Percentiles rank a stretch among this genome's conserved stretches.
phyloP scores from a whole-genome alignment of 2,113 vertebrate species.

The Eudyptes chrysolophus region DNA sequence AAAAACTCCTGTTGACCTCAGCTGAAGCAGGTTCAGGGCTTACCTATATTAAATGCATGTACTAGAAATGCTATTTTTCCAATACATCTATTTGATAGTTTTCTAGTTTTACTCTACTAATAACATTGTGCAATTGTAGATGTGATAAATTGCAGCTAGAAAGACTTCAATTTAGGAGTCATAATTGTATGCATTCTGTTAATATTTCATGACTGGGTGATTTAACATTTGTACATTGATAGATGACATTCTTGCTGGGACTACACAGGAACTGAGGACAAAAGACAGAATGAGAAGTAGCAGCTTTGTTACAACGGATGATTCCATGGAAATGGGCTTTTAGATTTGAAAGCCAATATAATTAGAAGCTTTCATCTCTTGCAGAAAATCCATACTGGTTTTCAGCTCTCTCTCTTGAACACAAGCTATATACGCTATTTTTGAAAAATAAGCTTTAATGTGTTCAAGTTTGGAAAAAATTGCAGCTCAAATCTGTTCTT shows the following conservation, averaged over 20 bases:
- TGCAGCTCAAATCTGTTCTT: not conserved
- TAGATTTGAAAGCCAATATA: not conserved
- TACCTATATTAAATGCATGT: not conserved
- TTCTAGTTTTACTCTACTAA: not conserved
- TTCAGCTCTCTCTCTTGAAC: not conserved
- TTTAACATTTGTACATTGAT: conserved; percentile 43
- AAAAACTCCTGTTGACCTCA: not conserved
- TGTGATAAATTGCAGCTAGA: conserved; percentile 40
- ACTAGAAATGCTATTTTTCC: conserved; percentile 36
- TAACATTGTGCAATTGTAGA: not conserved
- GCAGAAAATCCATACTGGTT: not conserved
- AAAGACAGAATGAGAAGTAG: not conserved
- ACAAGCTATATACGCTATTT: not conserved
- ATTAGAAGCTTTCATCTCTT: not conserved
- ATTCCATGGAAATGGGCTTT: conserved; percentile 1
- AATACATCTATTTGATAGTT: not conserved
- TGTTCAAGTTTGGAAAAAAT: not conserved
- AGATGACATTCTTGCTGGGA: conserved; percentile 1
- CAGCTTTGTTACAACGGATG: not conserved
- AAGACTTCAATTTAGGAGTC: conserved; percentile 37
- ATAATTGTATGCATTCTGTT: conserved; percentile 51
- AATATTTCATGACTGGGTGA: conserved; percentile 30
- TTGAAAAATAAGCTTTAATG: not conserved
- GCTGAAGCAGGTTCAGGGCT: not conserved
- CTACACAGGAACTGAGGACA: not conserved